A percentile compares a stretch with the other conserved stretches of the same genome.
These are phyloP conservation scores for Dolomedes plantarius DNA, from an alignment of 2,888 invertebrate genomes.

Conservation along the genomic window DNA sequence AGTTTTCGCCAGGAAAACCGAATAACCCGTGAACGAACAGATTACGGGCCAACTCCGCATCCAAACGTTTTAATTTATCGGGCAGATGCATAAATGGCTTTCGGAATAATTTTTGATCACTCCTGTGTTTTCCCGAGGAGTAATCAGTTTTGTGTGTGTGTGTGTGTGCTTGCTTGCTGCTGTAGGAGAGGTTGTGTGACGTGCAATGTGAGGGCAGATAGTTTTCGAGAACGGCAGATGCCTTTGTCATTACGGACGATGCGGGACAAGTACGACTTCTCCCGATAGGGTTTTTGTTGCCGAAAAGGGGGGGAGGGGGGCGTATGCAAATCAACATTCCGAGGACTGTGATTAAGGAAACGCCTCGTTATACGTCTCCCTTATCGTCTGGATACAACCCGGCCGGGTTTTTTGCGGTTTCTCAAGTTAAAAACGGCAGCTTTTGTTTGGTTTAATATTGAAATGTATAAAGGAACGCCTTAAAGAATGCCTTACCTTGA, in stretches of 20 bases:
- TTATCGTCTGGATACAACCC: too few relatives aligned
- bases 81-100: slow-evolving; percentile 66
- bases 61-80: slow-evolving; percentile 70
- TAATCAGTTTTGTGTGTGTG: slow-evolving; percentile 11
- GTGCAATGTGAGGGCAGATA: not conserved
- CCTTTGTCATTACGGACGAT: slow-evolving; percentile 53
- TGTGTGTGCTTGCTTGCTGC: not conserved
- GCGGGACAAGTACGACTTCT: slow-evolving; percentile 31
- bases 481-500: too few relatives aligned
- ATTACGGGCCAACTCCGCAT: slow-evolving; percentile 48
- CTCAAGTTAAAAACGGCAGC: too few relatives aligned
- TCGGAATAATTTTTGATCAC: slow-evolving; percentile 70
- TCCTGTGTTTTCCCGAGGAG: slow-evolving; percentile 38
- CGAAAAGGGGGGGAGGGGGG: not conserved
- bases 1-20: slow-evolving; percentile 37
- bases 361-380: too few relatives aligned
- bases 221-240: slow-evolving; percentile 28
- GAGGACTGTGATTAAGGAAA: too few relatives aligned
- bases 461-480: too few relatives aligned
- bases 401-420: too few relatives aligned
- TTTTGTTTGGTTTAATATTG: too few relatives aligned
- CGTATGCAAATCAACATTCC: not conserved
- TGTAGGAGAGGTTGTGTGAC: not conserved
- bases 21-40: slow-evolving; percentile 68
- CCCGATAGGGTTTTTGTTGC: not conserved